Evolutionary conservation across 2,888 invertebrate genomes (phyloP), one percentile per base, ranked within the genome.

Genomic region (Drosophila acutilabella): DNA sequence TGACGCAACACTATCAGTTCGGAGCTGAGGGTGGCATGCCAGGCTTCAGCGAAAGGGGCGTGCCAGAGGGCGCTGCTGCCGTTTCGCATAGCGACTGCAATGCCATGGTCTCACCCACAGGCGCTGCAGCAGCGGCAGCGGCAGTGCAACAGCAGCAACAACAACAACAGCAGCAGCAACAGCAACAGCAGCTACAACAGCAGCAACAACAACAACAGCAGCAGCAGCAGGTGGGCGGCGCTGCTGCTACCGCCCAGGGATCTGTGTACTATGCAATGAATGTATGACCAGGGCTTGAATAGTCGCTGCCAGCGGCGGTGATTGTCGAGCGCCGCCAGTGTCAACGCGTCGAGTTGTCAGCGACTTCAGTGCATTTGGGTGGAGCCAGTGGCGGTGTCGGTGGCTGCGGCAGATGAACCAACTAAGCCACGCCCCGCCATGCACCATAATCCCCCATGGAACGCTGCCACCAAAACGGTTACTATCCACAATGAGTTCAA

Each of bases 261-360:
- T 95, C 95, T 41, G 93, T 96, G 38, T 96, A 96, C 91, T 97
- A 97, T 90, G 96, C 96, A 47, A 96, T 97, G 97, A 97, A 97
- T 90, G 96, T 97, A 93, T 97, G 96, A 96, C 94, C 94, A 90
- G 94, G 94, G 90, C 94, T 87, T 64, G 92, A 91, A 89, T 91
- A 91, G 91, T 92, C 92, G 80, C 80, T 87, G 81, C 89, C 86
- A 52, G 78, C 91, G 90, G 89, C 90, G 90, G 86, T 91, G 73
- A 85, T 91, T 69, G 91, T 91, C 48, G 91, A 91, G 77, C 91
- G 89, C 87, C 90, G 91, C 84, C 90, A 91, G 78, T 91, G 90
- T 84, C 91, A 91, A 88, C 91, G 91, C 67, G 89, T 91, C 71
- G 91, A 91, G 73, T 74, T 91, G 89, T 91, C 90, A 67, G 88